Evolutionary conservation across 2,888 invertebrate genomes (phyloP).

Genomic region (Hemistola chrysoprasaria): DNA sequence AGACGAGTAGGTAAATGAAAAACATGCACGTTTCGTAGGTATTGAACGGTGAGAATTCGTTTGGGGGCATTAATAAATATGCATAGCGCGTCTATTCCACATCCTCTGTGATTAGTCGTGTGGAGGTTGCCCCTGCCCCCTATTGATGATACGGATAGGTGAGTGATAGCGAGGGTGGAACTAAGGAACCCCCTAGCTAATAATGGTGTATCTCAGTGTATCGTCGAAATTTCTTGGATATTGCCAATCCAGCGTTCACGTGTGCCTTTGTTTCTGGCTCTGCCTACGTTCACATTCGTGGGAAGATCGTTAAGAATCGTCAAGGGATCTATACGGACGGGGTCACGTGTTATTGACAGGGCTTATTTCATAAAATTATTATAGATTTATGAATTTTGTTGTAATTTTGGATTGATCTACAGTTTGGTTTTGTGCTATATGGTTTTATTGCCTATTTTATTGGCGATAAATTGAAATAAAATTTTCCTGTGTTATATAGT

Average conservation of each 20-base stretch:
- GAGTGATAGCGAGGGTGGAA: slow-evolving; percentile 77
- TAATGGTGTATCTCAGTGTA: slow-evolving; percentile 74
- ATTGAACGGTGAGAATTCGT: slow-evolving; percentile 74
- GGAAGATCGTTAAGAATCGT: slow-evolving; percentile 18
- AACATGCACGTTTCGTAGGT: slow-evolving; percentile 64
- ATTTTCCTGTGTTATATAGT: too few relatives aligned
- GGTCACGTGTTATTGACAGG: slow-evolving; percentile 27
- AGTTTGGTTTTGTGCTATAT: too few relatives aligned
- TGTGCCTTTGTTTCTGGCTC: slow-evolving; percentile 72
- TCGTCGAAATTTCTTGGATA: slow-evolving; percentile 75
- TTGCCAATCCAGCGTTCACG: slow-evolving; percentile 77
- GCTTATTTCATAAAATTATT: slow-evolving; percentile 10
- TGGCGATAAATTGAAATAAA: too few relatives aligned
- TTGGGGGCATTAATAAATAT: slow-evolving; percentile 76
- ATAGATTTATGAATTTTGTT: neutral
- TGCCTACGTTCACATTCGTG: slow-evolving; percentile 44
- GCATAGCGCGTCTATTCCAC: slow-evolving; percentile 79
- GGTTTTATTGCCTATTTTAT: too few relatives aligned
- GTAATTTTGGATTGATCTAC: slow-evolving; percentile 6
- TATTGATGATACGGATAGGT: slow-evolving; percentile 73
- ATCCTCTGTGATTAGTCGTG: slow-evolving; percentile 80
- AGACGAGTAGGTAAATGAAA: slow-evolving; percentile 74
- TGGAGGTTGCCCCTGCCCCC: slow-evolving; percentile 50
- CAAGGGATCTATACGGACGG: slow-evolving; percentile 22
- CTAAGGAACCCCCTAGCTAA: slow-evolving; percentile 74